Evolutionary conservation across 2,888 invertebrate genomes (phyloP).

Genomic region (Cantharis rustica): DNA sequence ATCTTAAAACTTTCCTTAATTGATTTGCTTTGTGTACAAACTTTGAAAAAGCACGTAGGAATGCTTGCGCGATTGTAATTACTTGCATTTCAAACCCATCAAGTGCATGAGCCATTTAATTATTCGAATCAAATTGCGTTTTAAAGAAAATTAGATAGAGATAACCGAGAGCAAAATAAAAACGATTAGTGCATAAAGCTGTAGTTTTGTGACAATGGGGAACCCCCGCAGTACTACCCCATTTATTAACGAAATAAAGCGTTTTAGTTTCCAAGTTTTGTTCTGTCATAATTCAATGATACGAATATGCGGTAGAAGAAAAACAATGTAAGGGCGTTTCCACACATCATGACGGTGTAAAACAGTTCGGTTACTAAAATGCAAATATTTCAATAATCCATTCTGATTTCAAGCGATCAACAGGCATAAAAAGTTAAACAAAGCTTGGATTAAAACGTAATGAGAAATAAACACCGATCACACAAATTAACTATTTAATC

Average conservation of each 20-base stretch:
- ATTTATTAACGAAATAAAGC: not conserved
- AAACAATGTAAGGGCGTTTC: not conserved
- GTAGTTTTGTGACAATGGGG: not conserved
- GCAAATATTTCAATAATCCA: not conserved
- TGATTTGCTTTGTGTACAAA: slow-evolving; percentile 26
- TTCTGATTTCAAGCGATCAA: not conserved
- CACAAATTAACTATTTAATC: not conserved
- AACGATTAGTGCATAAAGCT: not conserved
- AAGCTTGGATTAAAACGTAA: not conserved
- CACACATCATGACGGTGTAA: not conserved
- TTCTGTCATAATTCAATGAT: not conserved
- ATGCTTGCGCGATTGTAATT: slow-evolving; percentile 13
- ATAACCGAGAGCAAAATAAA: not conserved
- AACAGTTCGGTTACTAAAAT: not conserved
- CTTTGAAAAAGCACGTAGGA: slow-evolving; percentile 21
- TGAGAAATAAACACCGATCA: not conserved
- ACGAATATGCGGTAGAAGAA: not conserved
- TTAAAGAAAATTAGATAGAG: not conserved
- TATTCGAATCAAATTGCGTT: not conserved
- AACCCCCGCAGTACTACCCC: not conserved
- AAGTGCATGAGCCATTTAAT: not conserved
- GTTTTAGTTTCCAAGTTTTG: not conserved
- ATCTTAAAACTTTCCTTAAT: slow-evolving; percentile 24
- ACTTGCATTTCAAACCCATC: slow-evolving; percentile 12
- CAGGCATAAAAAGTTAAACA: not conserved